These are phyloP conservation scores for Lepus oiostolus DNA, from an alignment of 2,797 vertebrate genomes.

Conservation along the genomic window DNA sequence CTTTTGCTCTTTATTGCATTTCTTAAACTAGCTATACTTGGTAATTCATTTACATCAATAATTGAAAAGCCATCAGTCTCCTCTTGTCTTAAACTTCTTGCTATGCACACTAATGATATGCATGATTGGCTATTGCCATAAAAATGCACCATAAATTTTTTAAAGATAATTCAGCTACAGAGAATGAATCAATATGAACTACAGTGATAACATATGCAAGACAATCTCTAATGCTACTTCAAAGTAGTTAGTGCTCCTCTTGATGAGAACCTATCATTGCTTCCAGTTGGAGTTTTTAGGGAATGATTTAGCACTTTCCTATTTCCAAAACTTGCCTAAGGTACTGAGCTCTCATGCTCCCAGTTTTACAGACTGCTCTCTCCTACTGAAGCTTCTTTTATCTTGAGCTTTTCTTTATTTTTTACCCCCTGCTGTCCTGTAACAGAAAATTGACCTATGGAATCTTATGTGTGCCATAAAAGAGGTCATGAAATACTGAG, in stretches of 20 bases:
- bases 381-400: not conserved
- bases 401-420: not conserved
- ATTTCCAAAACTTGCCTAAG: not conserved
- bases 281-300: slow-evolving; percentile 4
- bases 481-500: not conserved
- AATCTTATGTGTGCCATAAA: not conserved
- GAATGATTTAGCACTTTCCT: not conserved
- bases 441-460: not conserved
- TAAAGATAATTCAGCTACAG: slow-evolving; percentile 79
- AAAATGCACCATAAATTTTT: slow-evolving; percentile 81
- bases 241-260: not conserved
- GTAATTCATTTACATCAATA: slow-evolving; percentile 86
- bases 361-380: not conserved
- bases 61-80: slow-evolving; percentile 86
- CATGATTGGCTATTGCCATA: slow-evolving; percentile 81
- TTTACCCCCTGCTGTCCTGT: accelerated
- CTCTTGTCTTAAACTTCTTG: slow-evolving; percentile 79
- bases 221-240: slow-evolving; percentile 52
- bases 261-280: slow-evolving; percentile 6
- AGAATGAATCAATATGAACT: slow-evolving; percentile 84
- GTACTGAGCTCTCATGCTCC: not conserved
- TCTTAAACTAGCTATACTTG: slow-evolving; percentile 79
- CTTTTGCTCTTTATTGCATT: slow-evolving; percentile 84
- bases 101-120: slow-evolving; percentile 82
- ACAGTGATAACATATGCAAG: slow-evolving; percentile 70